Conservation (phyloP, 2,797 vertebrate species). For the Epinephelus awoara region DNA sequence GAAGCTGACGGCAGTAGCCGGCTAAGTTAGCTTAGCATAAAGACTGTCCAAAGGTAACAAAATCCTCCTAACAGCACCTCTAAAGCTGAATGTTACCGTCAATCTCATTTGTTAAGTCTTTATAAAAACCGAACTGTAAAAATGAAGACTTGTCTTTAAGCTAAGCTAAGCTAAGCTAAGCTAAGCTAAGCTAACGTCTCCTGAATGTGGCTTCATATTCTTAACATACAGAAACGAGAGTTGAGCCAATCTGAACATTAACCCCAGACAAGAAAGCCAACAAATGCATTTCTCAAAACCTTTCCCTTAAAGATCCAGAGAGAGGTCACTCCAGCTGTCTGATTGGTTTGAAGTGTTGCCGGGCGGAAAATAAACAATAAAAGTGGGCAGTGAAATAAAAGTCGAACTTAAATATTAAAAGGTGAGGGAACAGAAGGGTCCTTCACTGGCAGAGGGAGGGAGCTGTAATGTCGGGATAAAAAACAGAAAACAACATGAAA, state of each 20-base stretch:
- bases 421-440: not conserved
- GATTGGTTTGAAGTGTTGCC: conserved; percentile 31
- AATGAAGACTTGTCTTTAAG: not conserved
- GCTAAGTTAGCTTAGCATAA: conserved; percentile 45
- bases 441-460: not conserved
- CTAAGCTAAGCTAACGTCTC: not conserved
- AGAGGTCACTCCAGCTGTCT: not conserved
- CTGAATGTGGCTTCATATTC: not conserved
- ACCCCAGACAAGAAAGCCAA: not conserved
- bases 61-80: not conserved
- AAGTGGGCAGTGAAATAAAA: not conserved
- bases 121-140: conserved; percentile 9
- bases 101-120: not conserved
- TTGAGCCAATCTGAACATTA: not conserved
- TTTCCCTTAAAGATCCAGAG: not conserved
- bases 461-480: conserved; percentile 4
- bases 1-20: conserved; percentile 7
- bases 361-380: conserved; percentile 5
- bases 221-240: not conserved
- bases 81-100: not conserved
- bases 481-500: not conserved
- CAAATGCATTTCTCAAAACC: not conserved
- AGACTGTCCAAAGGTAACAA: conserved; percentile 4
- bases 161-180: conserved; percentile 22
- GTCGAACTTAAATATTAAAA: not conserved